Evolutionary conservation across 2,797 vertebrate species (phyloP).

Genomic region (Scolopax bukidnonensis): DNA sequence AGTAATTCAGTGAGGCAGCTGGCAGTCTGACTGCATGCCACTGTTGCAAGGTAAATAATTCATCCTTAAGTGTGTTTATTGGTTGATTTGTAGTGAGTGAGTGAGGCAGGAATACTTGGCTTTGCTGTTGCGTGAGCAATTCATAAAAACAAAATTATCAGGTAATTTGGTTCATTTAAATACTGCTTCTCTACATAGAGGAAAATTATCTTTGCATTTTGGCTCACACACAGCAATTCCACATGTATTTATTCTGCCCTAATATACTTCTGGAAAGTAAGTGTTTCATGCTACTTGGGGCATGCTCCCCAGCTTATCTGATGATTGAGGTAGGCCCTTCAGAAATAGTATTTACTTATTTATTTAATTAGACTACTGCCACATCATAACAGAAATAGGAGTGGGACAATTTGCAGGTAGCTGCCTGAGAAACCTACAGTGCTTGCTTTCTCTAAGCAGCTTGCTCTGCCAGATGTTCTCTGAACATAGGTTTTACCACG

Average conservation of each 20-base stretch:
- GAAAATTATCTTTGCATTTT: constrained; percentile 42
- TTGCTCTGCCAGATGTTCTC: neutral
- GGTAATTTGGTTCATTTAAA: constrained; percentile 60
- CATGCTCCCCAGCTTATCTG: neutral
- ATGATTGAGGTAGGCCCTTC: neutral
- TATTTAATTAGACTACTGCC: neutral
- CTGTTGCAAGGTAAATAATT: constrained; percentile 47
- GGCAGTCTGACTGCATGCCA: constrained; percentile 27
- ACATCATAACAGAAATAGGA: neutral
- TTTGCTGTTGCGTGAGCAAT: constrained; percentile 44
- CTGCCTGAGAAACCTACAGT: neutral
- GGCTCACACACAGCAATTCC: constrained; percentile 20
- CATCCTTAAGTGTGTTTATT: constrained; percentile 36
- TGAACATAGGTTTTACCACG: neutral
- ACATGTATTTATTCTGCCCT: constrained; percentile 29
- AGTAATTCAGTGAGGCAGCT: constrained; percentile 24
- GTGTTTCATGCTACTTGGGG: neutral
- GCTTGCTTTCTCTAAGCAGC: neutral
- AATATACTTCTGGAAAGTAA: neutral
- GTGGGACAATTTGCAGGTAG: neutral
- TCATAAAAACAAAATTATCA: constrained; percentile 55
- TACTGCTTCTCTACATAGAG: constrained; percentile 21
- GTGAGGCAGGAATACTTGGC: constrained; percentile 31
- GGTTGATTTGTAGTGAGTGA: constrained; percentile 35
- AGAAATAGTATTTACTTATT: neutral